Evolutionary conservation across 2,888 invertebrate species (phyloP), one percentile per base, ranked within the genome.

Genomic region (Spodoptera exigua): DNA sequence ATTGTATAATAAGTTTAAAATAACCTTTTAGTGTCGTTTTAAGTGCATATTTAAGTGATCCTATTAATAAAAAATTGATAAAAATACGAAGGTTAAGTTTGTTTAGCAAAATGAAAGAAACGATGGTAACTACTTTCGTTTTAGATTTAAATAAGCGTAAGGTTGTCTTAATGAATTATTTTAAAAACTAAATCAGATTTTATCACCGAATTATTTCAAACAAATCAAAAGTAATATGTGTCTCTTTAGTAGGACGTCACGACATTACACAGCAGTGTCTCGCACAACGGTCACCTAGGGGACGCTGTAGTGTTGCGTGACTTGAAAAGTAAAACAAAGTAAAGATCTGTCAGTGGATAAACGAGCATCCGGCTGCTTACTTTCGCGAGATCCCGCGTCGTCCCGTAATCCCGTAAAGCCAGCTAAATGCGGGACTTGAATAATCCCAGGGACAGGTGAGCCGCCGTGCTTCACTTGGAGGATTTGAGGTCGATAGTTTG

Each of bases 381-480:
- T 82, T 79, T 71, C 75, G 49, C 72, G 74, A 77, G 77, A 79
- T 80, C 70, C 78, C 74, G 68, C 74, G 70, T 70, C 69, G 68
- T 64, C 18, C 63, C 73, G 60, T 87, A 86, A 89, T 84, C 84
- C 83, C 71, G 70, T 78, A 84, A 84, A 86, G 79, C 83, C 79
- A 78, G 77, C 82, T 83, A 80, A 85, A 81, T 72, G 80, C 74
- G 76, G 68, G 75, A 70, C 76, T 71, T 65, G 71, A 72, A 72
- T 85, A 85, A 84, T 86, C 81, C 81, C 61, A 65, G 74, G 71
- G 81, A 74, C 83, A 85, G 85, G 86, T 86, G 81, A 81, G 75
- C 69, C 70, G 61, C 62, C 63, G 62, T 74, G 67, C 76, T 74
- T 54, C 63, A 66, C 74, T 70, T 76, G 58, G 70, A 76, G 77